A percentile compares a stretch with the other conserved stretches of the same genome.
Evolutionary conservation across 2,888 invertebrate species (phyloP).

Genomic region (Zygaena filipendulae): DNA sequence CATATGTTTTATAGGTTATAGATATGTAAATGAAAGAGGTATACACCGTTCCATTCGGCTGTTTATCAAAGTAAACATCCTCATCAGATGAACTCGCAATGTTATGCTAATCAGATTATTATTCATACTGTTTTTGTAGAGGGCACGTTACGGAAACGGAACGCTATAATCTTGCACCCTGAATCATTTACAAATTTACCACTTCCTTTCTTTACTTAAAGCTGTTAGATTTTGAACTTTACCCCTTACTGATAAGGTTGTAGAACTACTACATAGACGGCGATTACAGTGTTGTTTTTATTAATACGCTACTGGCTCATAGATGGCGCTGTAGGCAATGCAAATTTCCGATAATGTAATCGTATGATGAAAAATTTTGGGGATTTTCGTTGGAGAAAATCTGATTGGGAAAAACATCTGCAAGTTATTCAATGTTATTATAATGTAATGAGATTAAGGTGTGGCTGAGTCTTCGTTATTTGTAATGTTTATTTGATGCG

Average conservation of each 20-base stretch:
- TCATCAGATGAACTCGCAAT: conserved; percentile 46
- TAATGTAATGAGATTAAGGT: conserved; percentile 61
- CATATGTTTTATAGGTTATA: too few relatives aligned
- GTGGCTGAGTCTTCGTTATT: conserved; percentile 46
- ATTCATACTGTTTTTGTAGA: conserved; percentile 65
- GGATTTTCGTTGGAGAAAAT: conserved; percentile 35
- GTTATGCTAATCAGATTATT: conserved; percentile 65
- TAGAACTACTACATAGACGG: too few relatives aligned
- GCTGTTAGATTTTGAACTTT: conserved; percentile 21
- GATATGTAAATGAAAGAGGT: too few relatives aligned
- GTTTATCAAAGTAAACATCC: conserved; percentile 56
- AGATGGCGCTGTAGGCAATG: conserved; percentile 62
- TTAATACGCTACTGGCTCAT: conserved; percentile 34
- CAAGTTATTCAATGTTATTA: conserved; percentile 59
- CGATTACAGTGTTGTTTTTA: too few relatives aligned
- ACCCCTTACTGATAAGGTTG: too few relatives aligned
- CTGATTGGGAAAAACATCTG: conserved; percentile 61
- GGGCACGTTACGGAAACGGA: conserved; percentile 43
- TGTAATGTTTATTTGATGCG: conserved; percentile 54
- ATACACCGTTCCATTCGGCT: too few relatives aligned
- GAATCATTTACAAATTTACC: conserved; percentile 28
- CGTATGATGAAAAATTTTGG: conserved; percentile 59
- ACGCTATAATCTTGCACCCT: conserved; percentile 50
- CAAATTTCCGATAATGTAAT: conserved; percentile 61
- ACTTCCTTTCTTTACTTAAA: conserved; percentile 9